Percentiles rank a stretch among this genome's conserved stretches.
Evolutionary conservation across 2,888 invertebrate species (phyloP).

Genomic region (Sepioteuthis lessoniana): DNA sequence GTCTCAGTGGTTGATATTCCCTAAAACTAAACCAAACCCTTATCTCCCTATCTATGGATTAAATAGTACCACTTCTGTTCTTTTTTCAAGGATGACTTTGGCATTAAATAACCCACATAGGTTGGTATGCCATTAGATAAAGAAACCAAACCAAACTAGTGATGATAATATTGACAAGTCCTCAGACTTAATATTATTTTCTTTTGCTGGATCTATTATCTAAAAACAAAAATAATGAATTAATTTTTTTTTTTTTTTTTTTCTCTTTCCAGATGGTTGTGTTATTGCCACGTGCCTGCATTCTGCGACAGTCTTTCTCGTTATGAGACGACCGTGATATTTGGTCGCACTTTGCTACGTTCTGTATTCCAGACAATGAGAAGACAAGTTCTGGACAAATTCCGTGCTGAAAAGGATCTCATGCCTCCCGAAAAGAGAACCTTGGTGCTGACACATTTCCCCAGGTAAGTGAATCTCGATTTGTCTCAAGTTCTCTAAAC

Average conservation of each 20-base stretch:
- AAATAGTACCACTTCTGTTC: too few species aligned
- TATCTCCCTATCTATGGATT: too few species aligned
- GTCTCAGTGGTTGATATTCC: too few species aligned
- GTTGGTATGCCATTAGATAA: too few species aligned
- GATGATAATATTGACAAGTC: too few species aligned
- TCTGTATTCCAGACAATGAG: slow-evolving; percentile 89
- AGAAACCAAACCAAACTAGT: too few species aligned
- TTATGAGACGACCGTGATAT: slow-evolving; percentile 91
- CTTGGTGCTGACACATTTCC: slow-evolving; percentile 90
- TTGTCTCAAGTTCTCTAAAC: background rate
- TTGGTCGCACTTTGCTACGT: slow-evolving; percentile 89
- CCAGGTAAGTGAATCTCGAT: slow-evolving; percentile 77
- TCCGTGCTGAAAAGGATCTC: slow-evolving; percentile 89
- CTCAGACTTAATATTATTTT: too few species aligned
- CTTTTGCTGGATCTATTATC: too few species aligned
- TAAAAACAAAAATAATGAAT: too few species aligned
- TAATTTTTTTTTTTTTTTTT: background rate
- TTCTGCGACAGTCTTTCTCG: slow-evolving; percentile 94
- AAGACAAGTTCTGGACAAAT: slow-evolving; percentile 91
- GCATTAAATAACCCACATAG: too few species aligned
- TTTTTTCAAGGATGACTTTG: too few species aligned
- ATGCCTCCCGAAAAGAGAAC: slow-evolving; percentile 90
- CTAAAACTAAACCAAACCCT: too few species aligned
- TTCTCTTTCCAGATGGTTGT: slow-evolving; percentile 82
- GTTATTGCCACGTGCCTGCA: slow-evolving; percentile 95